Conservation (phyloP, 1,140 invertebrate genomes). For the Ptiloglossa arizonensis region DNA sequence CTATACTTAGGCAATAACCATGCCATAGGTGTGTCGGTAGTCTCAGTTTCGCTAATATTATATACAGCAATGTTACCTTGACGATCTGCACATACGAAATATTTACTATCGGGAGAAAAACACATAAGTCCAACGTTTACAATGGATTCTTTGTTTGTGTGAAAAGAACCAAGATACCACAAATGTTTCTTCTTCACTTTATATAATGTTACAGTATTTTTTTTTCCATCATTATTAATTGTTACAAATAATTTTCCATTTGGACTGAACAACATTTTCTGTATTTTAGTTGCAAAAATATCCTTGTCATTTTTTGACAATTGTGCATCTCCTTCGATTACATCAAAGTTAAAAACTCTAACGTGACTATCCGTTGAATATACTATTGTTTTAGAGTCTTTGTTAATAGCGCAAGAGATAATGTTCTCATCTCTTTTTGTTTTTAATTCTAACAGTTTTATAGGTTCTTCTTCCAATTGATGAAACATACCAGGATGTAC, state of each 20-base stretch:
- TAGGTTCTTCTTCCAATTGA: slow-evolving; percentile 82
- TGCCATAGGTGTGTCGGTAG: slow-evolving; percentile 77
- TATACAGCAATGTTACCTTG: slow-evolving; percentile 85
- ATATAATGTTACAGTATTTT: slow-evolving; percentile 70
- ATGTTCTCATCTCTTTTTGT: slow-evolving; percentile 85
- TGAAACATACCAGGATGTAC: slow-evolving; percentile 67
- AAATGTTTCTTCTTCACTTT: slow-evolving; percentile 71
- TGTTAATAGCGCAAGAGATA: slow-evolving; percentile 86
- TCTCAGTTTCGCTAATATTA: slow-evolving; percentile 73
- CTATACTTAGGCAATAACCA: slow-evolving; percentile 85
- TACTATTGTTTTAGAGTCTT: slow-evolving; percentile 86
- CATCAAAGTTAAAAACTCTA: slow-evolving; percentile 86
- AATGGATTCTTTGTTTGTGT: slow-evolving; percentile 70
- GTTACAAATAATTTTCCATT: slow-evolving; percentile 76
- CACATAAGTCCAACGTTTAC: slow-evolving; percentile 66
- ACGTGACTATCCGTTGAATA: slow-evolving; percentile 87
- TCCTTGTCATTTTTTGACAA: slow-evolving; percentile 71
- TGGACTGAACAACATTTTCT: slow-evolving; percentile 78
- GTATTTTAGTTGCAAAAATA: slow-evolving; percentile 67
- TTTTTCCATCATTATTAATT: slow-evolving; percentile 65
- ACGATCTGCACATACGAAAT: slow-evolving; percentile 84
- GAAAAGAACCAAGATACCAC: slow-evolving; percentile 64
- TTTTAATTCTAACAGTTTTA: slow-evolving; percentile 85
- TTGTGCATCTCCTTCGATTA: slow-evolving; percentile 75
- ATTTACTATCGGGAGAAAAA: slow-evolving; percentile 84